Percentiles rank a stretch among this genome's conserved stretches.
phyloP scores from a whole-genome alignment of 2,888 invertebrate genomes.

The Koerneria pararmatus region DNA sequence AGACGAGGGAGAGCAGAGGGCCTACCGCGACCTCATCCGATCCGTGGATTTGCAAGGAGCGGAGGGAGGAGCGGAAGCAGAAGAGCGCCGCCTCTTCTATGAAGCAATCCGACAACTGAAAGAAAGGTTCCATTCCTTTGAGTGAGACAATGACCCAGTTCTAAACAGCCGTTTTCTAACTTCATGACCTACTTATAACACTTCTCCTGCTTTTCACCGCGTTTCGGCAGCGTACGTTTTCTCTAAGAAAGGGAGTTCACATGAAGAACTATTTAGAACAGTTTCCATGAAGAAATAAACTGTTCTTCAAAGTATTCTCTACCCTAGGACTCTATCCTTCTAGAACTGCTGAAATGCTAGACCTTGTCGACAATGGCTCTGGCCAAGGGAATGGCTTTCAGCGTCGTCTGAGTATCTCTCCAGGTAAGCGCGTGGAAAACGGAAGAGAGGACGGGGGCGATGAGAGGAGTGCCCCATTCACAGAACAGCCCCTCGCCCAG shows the following conservation, averaged over 20 bases:
- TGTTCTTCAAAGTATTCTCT: not conserved
- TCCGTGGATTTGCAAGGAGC: conserved; percentile 33
- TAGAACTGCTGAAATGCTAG: not conserved
- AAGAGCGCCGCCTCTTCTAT: conserved; percentile 36
- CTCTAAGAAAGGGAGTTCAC: too few relatives aligned
- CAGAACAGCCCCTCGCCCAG: too few relatives aligned
- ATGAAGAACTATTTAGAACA: too few relatives aligned
- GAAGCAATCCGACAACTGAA: conserved; percentile 28
- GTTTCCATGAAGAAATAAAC: not conserved
- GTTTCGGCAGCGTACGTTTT: too few relatives aligned
- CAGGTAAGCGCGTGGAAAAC: conserved; percentile 18
- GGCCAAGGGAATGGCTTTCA: conserved; percentile 17
- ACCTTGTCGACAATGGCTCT: conserved; percentile 22
- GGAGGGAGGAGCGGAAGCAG: conserved; percentile 28
- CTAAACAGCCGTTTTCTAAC: too few relatives aligned
- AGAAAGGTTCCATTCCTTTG: too few relatives aligned
- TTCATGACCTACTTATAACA: too few relatives aligned
- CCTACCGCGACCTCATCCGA: conserved; percentile 38
- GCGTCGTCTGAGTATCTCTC: conserved; percentile 18
- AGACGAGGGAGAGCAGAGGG: conserved; percentile 35
- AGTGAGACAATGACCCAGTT: too few relatives aligned
- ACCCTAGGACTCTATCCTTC: not conserved
- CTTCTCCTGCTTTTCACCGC: too few relatives aligned
- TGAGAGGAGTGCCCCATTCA: too few relatives aligned
- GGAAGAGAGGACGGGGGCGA: conserved; percentile 12